These are phyloP conservation scores for Lampropteryx suffumata DNA, from an alignment of 2,888 invertebrate genomes.

Conservation along the genomic window DNA sequence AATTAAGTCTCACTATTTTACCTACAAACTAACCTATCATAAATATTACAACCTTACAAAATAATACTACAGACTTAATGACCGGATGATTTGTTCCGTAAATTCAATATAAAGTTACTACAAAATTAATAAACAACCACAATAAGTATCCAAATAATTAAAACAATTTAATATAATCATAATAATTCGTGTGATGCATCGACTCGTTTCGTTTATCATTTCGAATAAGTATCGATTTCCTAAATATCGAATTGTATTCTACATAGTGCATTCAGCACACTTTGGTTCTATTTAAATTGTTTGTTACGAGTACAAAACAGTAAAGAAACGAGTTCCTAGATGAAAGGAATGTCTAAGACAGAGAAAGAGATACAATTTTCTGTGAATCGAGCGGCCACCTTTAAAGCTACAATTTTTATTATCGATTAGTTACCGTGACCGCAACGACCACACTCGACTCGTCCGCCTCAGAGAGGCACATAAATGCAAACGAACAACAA, in stretches of 20 bases:
- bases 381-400: conserved; percentile 22
- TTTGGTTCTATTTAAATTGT: conserved; percentile 26
- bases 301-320: conserved; percentile 19
- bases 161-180: conserved; percentile 29
- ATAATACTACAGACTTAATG: conserved; percentile 62
- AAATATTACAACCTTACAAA: conserved; percentile 64
- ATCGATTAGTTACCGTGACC: conserved; percentile 29
- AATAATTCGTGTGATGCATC: conserved; percentile 38
- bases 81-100: conserved; percentile 44
- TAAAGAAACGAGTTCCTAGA: conserved; percentile 28
- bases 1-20: conserved; percentile 67
- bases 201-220: conserved; percentile 34
- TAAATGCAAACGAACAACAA: conserved; percentile 68
- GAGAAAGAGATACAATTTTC: conserved; percentile 25
- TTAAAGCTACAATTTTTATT: conserved; percentile 33
- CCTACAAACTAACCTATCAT: conserved; percentile 48
- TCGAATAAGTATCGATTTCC: conserved; percentile 25
- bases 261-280: conserved; percentile 20
- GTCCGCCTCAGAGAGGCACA: conserved; percentile 38
- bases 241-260: conserved; percentile 13
- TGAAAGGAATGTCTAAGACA: conserved; percentile 36
- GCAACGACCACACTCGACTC: conserved; percentile 27
- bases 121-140: conserved; percentile 31
- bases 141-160: conserved; percentile 38
- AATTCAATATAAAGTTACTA: conserved; percentile 23